Base-by-base conservation (phyloP, 2,888 invertebrate genomes). In the Maniola hyperantus region DNA sequence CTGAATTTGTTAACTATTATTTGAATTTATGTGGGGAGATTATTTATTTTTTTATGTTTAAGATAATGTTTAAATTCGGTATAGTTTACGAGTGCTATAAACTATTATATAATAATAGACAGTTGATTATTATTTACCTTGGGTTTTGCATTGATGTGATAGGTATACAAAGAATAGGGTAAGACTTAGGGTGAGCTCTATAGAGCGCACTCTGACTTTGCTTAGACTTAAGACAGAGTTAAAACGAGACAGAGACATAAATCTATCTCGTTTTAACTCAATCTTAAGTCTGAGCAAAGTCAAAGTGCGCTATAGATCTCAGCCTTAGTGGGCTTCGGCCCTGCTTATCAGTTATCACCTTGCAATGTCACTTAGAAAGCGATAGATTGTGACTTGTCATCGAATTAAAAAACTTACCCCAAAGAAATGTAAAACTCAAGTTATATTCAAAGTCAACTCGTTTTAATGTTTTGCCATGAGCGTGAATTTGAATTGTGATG, bases 1-100 rank as follows among this genome's bases (percentile, higher is more conserved):
- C 91, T 92, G 91, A 92, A 90, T 91, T 91, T 88, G 87, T 90
- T 89, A 87, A 86, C 83, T 78, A 78, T 69, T 69, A 65, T 81
- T 85, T 84, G 84, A 77, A 81, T 84, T 83, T 74, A 75, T 80
- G 77, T 82, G 80, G 76, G 79, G 83, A 85, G 84, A 88, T 89
- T 89, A 90, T 91, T 89, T 88, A 86, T 88, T 85, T 80, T 83
- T 34, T 64, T 65, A 64, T 68, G 46, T 66, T 36, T 67, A 64
- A 65, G 69, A 59, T 69, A 68, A 66, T 63, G 13, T 48, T 60
- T 59, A 66, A 53, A 59, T 65, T 67, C 20, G 59, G 42, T 62
- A n/a, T 67, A 44, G 33, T 61, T 57, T 54, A 15, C 46, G 51
- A 66, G 66, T 66, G 39, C 42, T 53, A 62, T 62, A 20, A 42